phyloP scores from a whole-genome alignment of 2,113 vertebrate genomes.

The Procavia capensis region DNA sequence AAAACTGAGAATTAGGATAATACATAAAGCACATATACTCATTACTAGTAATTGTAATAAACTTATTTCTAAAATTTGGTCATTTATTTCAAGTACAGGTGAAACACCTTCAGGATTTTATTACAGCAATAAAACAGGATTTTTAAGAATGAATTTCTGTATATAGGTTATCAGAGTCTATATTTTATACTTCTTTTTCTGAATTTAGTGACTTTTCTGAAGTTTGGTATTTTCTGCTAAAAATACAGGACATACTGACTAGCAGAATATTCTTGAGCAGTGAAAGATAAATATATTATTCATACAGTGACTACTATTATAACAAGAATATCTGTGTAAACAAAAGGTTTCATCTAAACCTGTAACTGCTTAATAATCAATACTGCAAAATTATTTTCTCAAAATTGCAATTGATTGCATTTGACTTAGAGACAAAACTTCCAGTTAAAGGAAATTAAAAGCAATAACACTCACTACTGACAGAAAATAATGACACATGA shows the following conservation, averaged over 20 bases:
- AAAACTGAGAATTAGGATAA: background rate
- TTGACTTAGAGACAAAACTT: background rate
- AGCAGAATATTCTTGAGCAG: background rate
- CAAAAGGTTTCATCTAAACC: background rate
- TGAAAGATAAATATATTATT: background rate
- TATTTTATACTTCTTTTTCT: background rate
- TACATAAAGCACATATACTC: background rate
- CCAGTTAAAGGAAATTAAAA: background rate
- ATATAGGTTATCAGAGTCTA: background rate
- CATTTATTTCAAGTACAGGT: background rate
- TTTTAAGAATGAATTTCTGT: constrained; percentile 38
- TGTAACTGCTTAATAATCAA: background rate
- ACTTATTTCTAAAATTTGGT: background rate
- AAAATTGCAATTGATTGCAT: background rate
- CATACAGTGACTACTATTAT: background rate
- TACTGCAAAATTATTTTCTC: background rate
- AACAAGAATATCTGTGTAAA: background rate
- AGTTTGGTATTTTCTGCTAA: background rate
- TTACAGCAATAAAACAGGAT: background rate
- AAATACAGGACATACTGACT: background rate
- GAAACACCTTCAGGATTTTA: background rate
- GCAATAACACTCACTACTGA: background rate
- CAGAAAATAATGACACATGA: background rate
- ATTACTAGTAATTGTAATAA: background rate
- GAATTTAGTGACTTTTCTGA: too few species aligned